Conservation (phyloP, 2,113 vertebrate genomes). For the Centropus unirufus region DNA sequence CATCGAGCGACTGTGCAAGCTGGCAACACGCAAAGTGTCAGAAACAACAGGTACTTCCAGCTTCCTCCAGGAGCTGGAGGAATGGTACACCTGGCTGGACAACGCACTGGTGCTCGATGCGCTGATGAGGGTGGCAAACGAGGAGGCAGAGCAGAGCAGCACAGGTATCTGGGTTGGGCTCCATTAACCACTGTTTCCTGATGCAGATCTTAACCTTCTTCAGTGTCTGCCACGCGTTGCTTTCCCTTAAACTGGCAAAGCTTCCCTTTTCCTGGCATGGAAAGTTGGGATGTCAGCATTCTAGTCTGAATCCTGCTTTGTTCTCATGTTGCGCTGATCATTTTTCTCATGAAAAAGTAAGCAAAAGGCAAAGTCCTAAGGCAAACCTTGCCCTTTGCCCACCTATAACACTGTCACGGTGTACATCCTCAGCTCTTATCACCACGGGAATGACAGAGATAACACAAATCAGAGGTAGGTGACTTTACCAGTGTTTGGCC, state of each 20-base stretch:
- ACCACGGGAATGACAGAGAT: background rate
- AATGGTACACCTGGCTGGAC: slow-evolving; percentile 98
- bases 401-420: background rate
- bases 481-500: background rate
- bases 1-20: slow-evolving; percentile 92
- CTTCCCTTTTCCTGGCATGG: background rate
- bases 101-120: slow-evolving; percentile 95
- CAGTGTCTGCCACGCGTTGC: background rate
- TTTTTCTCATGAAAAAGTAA: background rate
- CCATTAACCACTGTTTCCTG: background rate
- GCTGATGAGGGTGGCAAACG: slow-evolving; percentile 95
- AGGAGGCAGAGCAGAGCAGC: slow-evolving; percentile 93
- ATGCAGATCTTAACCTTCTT: background rate
- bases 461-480: background rate
- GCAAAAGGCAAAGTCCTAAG: background rate
- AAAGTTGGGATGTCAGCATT: rapidly evolving
- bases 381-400: background rate
- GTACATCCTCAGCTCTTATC: background rate
- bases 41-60: slow-evolving; percentile 90
- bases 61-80: slow-evolving; percentile 95
- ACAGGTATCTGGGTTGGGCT: slow-evolving; percentile 79
- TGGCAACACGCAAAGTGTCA: slow-evolving; percentile 94
- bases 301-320: background rate
- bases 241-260: background rate
- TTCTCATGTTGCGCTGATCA: background rate